Evolutionary conservation across 2,113 vertebrate species (phyloP), one percentile per base, ranked within the genome.

Genomic region (Tachuris rubrigastra): DNA sequence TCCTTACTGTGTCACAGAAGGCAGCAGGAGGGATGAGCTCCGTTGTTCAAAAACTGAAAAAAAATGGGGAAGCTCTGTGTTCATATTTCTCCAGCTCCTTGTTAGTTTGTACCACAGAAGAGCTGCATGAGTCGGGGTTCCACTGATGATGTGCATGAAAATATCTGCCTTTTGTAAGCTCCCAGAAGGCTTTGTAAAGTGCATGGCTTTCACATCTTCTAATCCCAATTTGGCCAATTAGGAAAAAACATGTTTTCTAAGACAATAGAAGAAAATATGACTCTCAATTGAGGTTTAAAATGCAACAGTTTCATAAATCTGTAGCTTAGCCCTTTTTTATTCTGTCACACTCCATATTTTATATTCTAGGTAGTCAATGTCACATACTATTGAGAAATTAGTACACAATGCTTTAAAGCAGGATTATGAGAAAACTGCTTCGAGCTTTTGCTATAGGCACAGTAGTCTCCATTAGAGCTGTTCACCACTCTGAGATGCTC

Each of bases 221-320:
- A 94, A 93, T 87, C 78, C 85, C 85, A 65, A 58, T 79, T 87
- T 10, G 41, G 52, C 66, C 95, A 94, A 79, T 87, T 96, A 94
- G 53, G 62, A 18, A 63, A 85, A 78, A 12, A 67, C 17, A 56
- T 16, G 4, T 63, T 93, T 91, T 81, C 53, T 87, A 31, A 91
- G 62, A 56, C 74, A 82, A 75, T 1, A 68, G 58, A 89, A 95
- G n/a, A 82, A 82, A 93, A 87, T 17, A 21, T 30, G 63, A 87
- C 22, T 72, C 76, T 87, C 85, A 55, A 20, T 3, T 85, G 60
- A 58, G 71, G 60, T 72, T 91, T 62, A 75, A 93, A 94, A 94
- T 56, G 22, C 35, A 93, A 31, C 14, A 39, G 56, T 85, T 91
- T 93, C 85, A 87, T 93, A 93, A 91, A 94, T 87, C 74, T 89